Evolutionary conservation across 1,140 invertebrate species (phyloP).

Genomic region (Tetranychus cinnabarinus): DNA sequence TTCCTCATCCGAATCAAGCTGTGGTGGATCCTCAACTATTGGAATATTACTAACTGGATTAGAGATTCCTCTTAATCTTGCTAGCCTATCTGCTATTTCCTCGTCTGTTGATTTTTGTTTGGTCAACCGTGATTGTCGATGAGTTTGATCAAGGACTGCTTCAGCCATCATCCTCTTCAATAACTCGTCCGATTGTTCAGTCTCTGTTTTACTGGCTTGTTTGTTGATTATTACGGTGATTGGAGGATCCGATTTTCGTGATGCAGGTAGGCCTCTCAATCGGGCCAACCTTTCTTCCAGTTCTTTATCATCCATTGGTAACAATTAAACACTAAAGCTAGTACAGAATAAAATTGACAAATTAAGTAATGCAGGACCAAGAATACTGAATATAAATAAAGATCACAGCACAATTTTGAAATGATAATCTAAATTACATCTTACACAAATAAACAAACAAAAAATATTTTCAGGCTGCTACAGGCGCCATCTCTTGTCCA

Average conservation of each 20-base stretch:
- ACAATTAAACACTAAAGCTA: too few relatives aligned
- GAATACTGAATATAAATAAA: too few relatives aligned
- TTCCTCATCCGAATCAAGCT: not conserved
- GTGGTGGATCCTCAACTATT: too few relatives aligned
- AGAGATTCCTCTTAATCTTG: not conserved
- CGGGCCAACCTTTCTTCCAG: constrained; percentile 11
- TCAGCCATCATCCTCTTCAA: not conserved
- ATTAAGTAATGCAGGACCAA: too few relatives aligned
- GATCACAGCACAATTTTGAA: too few relatives aligned
- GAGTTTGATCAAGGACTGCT: not conserved
- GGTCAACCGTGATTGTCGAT: not conserved
- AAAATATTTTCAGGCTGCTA: too few relatives aligned
- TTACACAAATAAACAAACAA: too few relatives aligned
- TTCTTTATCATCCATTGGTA: not conserved
- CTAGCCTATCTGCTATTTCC: not conserved
- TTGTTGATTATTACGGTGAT: constrained; percentile 3
- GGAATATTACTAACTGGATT: not conserved
- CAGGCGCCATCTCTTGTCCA: too few relatives aligned
- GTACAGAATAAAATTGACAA: too few relatives aligned
- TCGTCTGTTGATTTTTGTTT: not conserved
- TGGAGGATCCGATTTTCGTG: constrained; percentile 6
- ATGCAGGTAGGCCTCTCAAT: constrained; percentile 7
- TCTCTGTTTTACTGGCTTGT: not conserved
- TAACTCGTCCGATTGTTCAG: not conserved
- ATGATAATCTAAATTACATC: too few relatives aligned